phyloP scores from a whole-genome alignment of 2,888 invertebrate genomes.

The Nephrotoma guestfalica region DNA sequence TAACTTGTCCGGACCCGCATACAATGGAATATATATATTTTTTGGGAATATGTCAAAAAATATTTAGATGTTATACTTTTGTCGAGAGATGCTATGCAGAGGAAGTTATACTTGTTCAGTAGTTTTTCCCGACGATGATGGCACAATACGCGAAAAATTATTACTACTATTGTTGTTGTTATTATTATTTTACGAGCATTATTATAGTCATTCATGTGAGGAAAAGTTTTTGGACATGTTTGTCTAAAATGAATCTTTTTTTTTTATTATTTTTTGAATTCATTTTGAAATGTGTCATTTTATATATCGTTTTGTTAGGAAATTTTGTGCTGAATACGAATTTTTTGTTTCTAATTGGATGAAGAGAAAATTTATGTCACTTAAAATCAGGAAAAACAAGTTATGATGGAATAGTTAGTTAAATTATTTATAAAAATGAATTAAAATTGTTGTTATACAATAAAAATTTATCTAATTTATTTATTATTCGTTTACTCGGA shows the following conservation, averaged over 20 bases:
- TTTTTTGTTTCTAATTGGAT: slow-evolving; percentile 1
- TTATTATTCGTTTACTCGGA: not conserved
- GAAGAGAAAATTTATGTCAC: slow-evolving; percentile 3
- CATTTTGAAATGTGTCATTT: slow-evolving; percentile 4
- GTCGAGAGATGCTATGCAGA: not conserved
- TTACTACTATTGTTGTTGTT: not conserved
- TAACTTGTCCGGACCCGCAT: not conserved
- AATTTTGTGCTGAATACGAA: not conserved
- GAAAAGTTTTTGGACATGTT: slow-evolving; percentile 1
- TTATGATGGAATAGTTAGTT: not conserved
- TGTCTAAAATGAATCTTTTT: not conserved
- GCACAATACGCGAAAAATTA: not conserved
- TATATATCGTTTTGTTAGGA: slow-evolving; percentile 1
- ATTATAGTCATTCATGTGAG: not conserved
- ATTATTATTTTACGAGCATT: not conserved
- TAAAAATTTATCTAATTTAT: not conserved
- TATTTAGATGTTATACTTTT: not conserved
- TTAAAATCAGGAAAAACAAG: slow-evolving; percentile 4
- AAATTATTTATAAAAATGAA: not conserved
- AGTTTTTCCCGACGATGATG: not conserved
- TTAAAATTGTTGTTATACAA: not conserved
- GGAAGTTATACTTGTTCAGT: not conserved
- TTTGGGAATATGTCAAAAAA: not conserved
- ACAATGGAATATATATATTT: not conserved
- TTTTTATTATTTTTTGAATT: not conserved